Conservation (phyloP, 1,140 invertebrate species). For the Periplaneta americana region DNA sequence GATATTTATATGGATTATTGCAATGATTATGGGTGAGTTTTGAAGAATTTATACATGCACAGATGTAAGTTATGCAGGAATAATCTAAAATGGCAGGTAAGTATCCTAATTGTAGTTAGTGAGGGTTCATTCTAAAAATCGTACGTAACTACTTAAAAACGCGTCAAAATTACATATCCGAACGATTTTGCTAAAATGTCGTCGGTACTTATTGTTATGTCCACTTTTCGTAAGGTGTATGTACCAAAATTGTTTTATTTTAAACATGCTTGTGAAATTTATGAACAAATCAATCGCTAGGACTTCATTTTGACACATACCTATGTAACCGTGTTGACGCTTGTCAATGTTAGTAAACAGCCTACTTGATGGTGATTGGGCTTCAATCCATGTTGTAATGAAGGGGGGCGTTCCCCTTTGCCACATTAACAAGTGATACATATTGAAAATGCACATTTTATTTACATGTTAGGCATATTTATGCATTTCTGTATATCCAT, state of each 20-base stretch:
- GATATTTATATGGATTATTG: constrained; percentile 11
- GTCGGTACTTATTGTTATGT: neutral
- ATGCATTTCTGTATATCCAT: no score
- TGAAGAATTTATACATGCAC: neutral
- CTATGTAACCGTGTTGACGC: constrained; percentile 5
- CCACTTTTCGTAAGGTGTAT: neutral
- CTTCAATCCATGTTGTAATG: neutral
- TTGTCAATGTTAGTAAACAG: constrained; percentile 16
- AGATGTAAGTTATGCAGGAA: neutral
- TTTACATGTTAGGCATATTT: no score
- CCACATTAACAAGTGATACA: neutral
- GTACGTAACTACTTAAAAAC: neutral
- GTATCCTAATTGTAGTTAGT: neutral
- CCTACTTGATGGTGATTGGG: constrained; percentile 9
- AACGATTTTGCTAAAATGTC: neutral
- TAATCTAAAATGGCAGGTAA: constrained; percentile 2
- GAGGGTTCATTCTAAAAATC: neutral
- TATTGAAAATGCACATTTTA: neutral
- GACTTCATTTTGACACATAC: constrained; percentile 3
- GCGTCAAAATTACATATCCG: neutral
- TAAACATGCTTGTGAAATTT: neutral
- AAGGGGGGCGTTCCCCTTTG: constrained; percentile 11
- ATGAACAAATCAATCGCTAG: neutral
- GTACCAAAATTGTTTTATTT: neutral
- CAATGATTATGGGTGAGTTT: constrained; percentile 13